phyloP scores from a whole-genome alignment of 1,140 invertebrate species.

The Stegodyphus mimosarum region DNA sequence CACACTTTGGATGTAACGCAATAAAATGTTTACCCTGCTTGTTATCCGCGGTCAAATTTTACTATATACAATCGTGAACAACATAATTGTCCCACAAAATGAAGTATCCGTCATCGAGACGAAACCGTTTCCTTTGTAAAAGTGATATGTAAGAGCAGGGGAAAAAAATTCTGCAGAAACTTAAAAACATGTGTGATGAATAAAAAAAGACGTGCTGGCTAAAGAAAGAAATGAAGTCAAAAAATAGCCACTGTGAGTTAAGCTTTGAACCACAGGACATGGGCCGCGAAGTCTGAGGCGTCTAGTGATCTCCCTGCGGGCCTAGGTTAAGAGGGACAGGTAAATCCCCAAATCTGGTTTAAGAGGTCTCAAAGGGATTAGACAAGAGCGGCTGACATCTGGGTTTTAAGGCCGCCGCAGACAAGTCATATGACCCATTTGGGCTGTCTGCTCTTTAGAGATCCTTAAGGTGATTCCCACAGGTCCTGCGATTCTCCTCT shows the following conservation, averaged over 20 bases:
- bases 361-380: slow-evolving; percentile 60
- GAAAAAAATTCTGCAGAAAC: neutral
- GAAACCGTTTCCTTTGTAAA: no score
- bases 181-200: slow-evolving; percentile 40
- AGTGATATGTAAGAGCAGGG: no score
- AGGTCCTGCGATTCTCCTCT: slow-evolving; percentile 44
- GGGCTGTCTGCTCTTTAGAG: slow-evolving; percentile 41
- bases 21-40: no score
- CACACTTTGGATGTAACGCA: no score
- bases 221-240: slow-evolving; percentile 30
- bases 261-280: slow-evolving; percentile 38
- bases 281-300: slow-evolving; percentile 21
- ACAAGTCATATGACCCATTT: slow-evolving; percentile 48
- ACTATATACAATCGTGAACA: no score
- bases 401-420: slow-evolving; percentile 55
- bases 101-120: no score
- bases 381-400: slow-evolving; percentile 31
- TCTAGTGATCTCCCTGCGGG: slow-evolving; percentile 48
- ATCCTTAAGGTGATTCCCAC: slow-evolving; percentile 32
- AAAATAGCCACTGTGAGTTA: neutral
- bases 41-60: no score
- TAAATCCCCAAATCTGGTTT: slow-evolving; percentile 61
- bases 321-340: slow-evolving; percentile 51
- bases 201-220: slow-evolving; percentile 37
- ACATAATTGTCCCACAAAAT: no score